Evolutionary conservation across 1,140 invertebrate genomes (phyloP).

Genomic region (Brachionus koreanus): DNA sequence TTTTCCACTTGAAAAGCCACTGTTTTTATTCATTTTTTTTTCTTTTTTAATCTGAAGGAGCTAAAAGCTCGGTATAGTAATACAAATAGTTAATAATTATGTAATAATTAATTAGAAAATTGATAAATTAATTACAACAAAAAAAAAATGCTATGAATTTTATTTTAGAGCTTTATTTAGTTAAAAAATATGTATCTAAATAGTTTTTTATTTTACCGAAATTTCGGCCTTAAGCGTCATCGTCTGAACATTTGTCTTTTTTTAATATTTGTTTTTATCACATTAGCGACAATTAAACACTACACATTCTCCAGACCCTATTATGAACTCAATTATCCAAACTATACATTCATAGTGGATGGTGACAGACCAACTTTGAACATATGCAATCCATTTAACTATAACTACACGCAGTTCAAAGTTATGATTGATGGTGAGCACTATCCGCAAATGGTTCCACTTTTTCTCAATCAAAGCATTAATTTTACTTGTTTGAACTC

Average conservation of each 20-base stretch:
- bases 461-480: background rate
- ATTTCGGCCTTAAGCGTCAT: background rate
- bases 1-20: too few species aligned
- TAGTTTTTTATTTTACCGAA: background rate
- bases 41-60: too few species aligned
- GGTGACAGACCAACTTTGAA: background rate
- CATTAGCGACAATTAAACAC: background rate
- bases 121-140: too few species aligned
- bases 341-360: background rate
- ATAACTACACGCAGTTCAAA: background rate
- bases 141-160: too few species aligned
- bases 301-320: background rate
- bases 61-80: too few species aligned
- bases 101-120: too few species aligned
- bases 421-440: background rate
- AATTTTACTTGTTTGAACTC: conserved; percentile 27
- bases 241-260: background rate
- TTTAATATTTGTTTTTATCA: background rate
- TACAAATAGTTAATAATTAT: too few species aligned
- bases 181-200: too few species aligned
- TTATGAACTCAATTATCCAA: conserved; percentile 5
- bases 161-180: too few species aligned
- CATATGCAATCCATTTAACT: background rate
- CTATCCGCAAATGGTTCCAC: conserved; percentile 26
- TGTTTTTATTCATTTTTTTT: too few species aligned